Evolutionary conservation across 2,797 vertebrate genomes (phyloP).

Genomic region (Lophius americanus): DNA sequence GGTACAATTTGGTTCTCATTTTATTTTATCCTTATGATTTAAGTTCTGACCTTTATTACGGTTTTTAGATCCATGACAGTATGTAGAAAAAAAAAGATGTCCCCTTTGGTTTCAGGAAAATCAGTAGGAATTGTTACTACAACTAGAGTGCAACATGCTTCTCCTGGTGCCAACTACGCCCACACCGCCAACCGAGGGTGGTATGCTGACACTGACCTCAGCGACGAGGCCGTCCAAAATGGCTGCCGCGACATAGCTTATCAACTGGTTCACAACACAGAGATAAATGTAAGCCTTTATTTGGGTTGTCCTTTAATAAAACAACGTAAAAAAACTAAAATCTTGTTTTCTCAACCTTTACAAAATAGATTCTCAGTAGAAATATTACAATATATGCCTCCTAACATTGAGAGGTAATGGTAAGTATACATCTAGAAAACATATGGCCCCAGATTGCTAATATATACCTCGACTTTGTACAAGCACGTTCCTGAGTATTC

Average conservation of each 20-base stretch:
- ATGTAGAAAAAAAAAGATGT: neutral
- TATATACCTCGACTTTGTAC: neutral
- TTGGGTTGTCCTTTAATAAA: neutral
- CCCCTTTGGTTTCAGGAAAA: conserved; percentile 72
- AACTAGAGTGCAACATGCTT: conserved; percentile 86
- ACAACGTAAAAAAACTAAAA: neutral
- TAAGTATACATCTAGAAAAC: too few species aligned
- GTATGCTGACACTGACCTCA: conserved; percentile 79
- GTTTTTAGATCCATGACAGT: too few species aligned
- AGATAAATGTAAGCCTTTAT: conserved; percentile 80
- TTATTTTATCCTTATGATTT: neutral
- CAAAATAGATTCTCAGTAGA: neutral
- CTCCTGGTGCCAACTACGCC: conserved; percentile 79
- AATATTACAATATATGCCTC: neutral
- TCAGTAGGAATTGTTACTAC: conserved; percentile 86
- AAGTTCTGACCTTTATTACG: too few species aligned
- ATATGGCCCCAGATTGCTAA: neutral
- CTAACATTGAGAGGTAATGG: neutral
- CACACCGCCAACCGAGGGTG: conserved; percentile 75
- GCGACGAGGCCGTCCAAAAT: conserved; percentile 31
- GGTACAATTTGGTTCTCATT: conserved; percentile 57
- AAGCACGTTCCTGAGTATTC: neutral
- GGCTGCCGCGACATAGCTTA: conserved; percentile 82
- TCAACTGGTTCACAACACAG: conserved; percentile 82
- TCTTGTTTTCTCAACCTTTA: neutral